Conservation (phyloP, 2,797 vertebrate genomes). For the Denticeps clupeoides region DNA sequence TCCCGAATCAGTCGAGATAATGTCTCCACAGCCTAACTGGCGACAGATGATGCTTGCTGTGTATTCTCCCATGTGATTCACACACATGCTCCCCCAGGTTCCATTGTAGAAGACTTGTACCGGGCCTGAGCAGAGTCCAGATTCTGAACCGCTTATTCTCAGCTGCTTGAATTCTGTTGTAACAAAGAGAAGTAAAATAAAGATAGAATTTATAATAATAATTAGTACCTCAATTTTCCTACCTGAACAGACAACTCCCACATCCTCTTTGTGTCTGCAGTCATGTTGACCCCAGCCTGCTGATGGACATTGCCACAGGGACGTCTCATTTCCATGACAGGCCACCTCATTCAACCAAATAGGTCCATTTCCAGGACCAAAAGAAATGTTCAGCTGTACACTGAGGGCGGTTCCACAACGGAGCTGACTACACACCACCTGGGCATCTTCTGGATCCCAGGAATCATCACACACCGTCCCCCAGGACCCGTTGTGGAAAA, state of each 20-base stretch:
- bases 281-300: conserved; percentile 13
- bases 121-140: background rate
- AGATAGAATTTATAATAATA: background rate
- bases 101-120: conserved; percentile 2
- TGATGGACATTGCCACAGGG: conserved; percentile 19
- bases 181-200: background rate
- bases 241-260: conserved; percentile 24
- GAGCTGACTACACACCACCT: conserved; percentile 26
- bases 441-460: conserved; percentile 21
- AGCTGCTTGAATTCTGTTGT: background rate
- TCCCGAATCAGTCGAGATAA: background rate
- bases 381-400: conserved; percentile 8
- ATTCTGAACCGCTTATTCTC: background rate
- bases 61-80: background rate
- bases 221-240: background rate
- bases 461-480: conserved; percentile 20
- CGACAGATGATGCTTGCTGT: background rate
- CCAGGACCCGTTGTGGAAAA: conserved; percentile 17
- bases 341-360: conserved; percentile 24
- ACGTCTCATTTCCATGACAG: conserved; percentile 20
- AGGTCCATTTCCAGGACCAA: conserved; percentile 17
- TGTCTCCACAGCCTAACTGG: background rate
- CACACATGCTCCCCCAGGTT: conserved; percentile 1
- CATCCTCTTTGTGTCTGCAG: conserved; percentile 22
- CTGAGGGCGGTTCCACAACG: conserved; percentile 23